These are phyloP conservation scores for Petrophora chlorosata DNA, from an alignment of 2,888 invertebrate species.

Conservation along the genomic window DNA sequence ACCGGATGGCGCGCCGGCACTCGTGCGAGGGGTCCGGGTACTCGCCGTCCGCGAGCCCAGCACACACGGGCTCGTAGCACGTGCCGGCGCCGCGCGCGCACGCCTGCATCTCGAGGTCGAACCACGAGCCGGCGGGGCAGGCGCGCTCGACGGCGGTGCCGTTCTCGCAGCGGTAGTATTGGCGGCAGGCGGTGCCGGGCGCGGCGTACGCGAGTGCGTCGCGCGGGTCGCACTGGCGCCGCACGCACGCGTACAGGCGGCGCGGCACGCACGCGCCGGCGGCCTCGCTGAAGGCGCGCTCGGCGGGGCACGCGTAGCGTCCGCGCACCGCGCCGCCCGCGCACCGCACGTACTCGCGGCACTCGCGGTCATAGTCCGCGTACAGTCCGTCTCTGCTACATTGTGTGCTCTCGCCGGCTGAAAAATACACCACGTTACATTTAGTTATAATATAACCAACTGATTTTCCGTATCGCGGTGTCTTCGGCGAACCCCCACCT, in stretches of 20 bases:
- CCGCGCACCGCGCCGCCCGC: conserved; percentile 53
- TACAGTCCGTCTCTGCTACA: conserved; percentile 72
- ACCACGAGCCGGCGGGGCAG: conserved; percentile 82
- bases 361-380: conserved; percentile 72
- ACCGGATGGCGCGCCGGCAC: conserved; percentile 78
- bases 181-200: conserved; percentile 82
- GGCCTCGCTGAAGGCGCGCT: conserved; percentile 70
- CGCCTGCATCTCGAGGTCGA: conserved; percentile 80
- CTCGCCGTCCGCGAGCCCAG: conserved; percentile 81
- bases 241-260: conserved; percentile 64
- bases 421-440: conserved; percentile 31
- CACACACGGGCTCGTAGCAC: conserved; percentile 85
- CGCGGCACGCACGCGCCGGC: conserved; percentile 70
- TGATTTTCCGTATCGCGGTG: too few species aligned
- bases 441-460: too few species aligned
- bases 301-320: conserved; percentile 66
- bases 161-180: conserved; percentile 83
- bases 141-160: conserved; percentile 73
- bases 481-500: too few species aligned
- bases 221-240: conserved; percentile 62
- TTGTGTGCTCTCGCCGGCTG: conserved; percentile 57
- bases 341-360: conserved; percentile 76
- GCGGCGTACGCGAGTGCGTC: conserved; percentile 77
- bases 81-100: conserved; percentile 81
- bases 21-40: conserved; percentile 84